Base-by-base conservation (phyloP, 1,140 invertebrate species). In the Adoxophyes honmai region DNA sequence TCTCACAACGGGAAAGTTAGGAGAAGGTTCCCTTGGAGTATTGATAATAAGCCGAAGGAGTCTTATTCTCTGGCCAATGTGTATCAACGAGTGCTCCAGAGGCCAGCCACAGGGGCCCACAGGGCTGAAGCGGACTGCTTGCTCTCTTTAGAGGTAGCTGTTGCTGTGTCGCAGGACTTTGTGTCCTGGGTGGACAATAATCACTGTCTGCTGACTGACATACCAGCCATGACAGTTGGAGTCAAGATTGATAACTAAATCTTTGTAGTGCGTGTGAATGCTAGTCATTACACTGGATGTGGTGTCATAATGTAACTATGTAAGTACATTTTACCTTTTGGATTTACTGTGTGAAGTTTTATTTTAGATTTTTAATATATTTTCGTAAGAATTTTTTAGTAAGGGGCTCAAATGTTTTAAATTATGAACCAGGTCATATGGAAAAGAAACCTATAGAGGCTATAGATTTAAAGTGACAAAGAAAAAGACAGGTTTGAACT, bases 41-140 rank as follows among this genome's bases (percentile, higher is more conserved):
- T n/a, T 14, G 42, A 66, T 1, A 21, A 59, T 0, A 79, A 66
- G 53, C 79, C 81, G 28, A 60, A 51, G 14, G 34, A 69, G 6
- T 73, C 68, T 21, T 93, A 91, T 70, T 91, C 89, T 70, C 75
- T 94, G n/a, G 60, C 44, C 4, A 78, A 89, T 66, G 61, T 93
- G 8, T 92, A 86, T 66, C 65, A 86, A 34, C 77, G 90, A 33
- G 62, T 90, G 1, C 81, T 91, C 8, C 70, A 78, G 0, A 62
- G 63, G 1, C 55, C 66, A 13, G 68, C 89, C 0, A 16, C 59
- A 0, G 73, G 87, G 54, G 72, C 85, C 3, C 93, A 94, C 75
- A 75, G 75, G 33, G 93, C 93, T 14, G 93, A 94, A 71, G 84
- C 77, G 55, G 93, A 94, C 76, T 92, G 92, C 11, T 60, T 88